These are phyloP conservation scores for Trichomalopsis sarcophagae DNA, from an alignment of 1,140 invertebrate genomes.

Conservation along the genomic window DNA sequence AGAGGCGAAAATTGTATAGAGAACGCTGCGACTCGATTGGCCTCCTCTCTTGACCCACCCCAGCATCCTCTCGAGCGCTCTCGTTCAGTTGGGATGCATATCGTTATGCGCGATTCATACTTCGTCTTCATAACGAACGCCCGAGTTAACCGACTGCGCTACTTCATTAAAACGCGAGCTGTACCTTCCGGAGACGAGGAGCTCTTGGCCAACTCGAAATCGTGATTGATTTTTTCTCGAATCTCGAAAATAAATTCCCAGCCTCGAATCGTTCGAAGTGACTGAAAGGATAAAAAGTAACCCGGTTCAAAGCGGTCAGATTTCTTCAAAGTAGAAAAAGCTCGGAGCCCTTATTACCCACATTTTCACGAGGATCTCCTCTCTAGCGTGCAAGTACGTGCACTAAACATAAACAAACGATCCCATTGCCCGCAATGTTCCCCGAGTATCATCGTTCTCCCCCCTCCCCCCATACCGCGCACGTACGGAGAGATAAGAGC, in stretches of 20 bases:
- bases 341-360: background rate
- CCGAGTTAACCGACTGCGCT: background rate
- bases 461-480: too few species aligned
- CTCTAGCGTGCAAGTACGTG: background rate
- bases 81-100: too few species aligned
- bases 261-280: too few species aligned
- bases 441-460: background rate
- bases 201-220: background rate
- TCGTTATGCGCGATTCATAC: background rate
- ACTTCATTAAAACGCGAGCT: background rate
- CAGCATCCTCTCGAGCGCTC: background rate
- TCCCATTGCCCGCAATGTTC: background rate
- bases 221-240: background rate
- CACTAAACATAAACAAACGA: slow-evolving; percentile 22
- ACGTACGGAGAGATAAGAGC: background rate
- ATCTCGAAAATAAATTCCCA: too few species aligned
- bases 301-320: too few species aligned
- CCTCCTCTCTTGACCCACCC: background rate
- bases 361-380: background rate
- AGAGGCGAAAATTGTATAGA: slow-evolving; percentile 29
- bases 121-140: background rate
- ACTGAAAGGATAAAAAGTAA: too few species aligned
- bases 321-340: background rate
- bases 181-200: background rate
- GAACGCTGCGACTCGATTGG: background rate